These are phyloP conservation scores for Conus canariensis DNA, from an alignment of 2,888 invertebrate species.

Conservation along the genomic window DNA sequence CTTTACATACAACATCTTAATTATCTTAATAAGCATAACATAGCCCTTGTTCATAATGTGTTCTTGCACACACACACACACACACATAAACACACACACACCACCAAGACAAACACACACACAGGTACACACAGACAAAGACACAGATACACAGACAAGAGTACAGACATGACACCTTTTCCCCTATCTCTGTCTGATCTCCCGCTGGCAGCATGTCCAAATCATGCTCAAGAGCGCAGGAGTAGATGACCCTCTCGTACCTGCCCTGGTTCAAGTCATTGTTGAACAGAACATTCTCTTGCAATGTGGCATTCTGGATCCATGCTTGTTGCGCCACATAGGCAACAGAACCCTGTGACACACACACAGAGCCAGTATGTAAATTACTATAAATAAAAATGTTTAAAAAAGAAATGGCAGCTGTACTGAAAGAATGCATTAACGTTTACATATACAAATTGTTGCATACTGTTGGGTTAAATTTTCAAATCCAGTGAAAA, in stretches of 20 bases:
- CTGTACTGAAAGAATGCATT: no score
- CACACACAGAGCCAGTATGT: neutral
- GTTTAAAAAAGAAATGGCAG: no score
- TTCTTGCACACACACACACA: neutral
- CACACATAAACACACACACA: no score
- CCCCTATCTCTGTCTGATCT: conserved; percentile 80
- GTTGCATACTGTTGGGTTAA: no score
- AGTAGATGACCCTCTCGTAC: conserved; percentile 72
- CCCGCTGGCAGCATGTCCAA: conserved; percentile 81
- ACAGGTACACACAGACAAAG: neutral
- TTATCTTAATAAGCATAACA: no score
- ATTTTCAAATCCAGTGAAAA: no score
- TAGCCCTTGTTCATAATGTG: neutral
- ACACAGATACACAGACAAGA: conserved; percentile 24
- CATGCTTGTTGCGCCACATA: conserved; percentile 80
- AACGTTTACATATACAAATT: no score
- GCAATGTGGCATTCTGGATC: conserved; percentile 81
- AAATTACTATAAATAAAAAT: no score
- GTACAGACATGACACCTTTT: neutral
- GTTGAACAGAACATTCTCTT: conserved; percentile 81
- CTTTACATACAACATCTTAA: no score
- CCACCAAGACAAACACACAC: no score
- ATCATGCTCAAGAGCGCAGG: conserved; percentile 80
- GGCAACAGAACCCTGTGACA: conserved; percentile 72
- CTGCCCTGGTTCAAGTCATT: conserved; percentile 69